phyloP scores from a whole-genome alignment of 2,113 vertebrate genomes.

The Chaetura pelagica region DNA sequence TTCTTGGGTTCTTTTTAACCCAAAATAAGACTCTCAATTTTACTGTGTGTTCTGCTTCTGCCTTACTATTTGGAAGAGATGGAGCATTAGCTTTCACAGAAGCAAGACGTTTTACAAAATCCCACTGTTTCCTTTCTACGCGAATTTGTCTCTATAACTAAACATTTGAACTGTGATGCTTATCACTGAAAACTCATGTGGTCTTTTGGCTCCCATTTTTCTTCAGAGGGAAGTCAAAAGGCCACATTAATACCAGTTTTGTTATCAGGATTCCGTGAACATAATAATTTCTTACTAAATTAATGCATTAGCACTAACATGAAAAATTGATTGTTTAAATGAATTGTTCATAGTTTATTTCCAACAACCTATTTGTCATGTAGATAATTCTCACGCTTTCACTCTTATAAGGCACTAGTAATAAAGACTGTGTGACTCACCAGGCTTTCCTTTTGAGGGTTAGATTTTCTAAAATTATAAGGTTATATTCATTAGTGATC shows the following conservation, averaged over 20 bases:
- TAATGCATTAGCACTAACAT: neutral
- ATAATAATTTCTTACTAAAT: neutral
- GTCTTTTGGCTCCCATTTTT: neutral
- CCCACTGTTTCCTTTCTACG: neutral
- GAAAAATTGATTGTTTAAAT: neutral
- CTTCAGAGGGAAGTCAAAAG: neutral
- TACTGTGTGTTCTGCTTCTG: neutral
- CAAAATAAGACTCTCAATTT: neutral
- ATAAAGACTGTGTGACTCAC: neutral
- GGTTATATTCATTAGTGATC: neutral
- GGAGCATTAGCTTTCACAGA: neutral
- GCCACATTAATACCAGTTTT: neutral
- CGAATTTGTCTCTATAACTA: neutral
- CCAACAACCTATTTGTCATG: neutral
- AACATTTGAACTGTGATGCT: neutral
- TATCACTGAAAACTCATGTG: neutral
- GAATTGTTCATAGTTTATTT: neutral
- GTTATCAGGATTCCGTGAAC: neutral
- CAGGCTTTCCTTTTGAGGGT: neutral
- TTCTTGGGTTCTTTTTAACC: neutral
- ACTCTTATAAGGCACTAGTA: neutral
- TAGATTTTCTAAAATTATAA: neutral
- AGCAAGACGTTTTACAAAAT: neutral
- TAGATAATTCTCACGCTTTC: neutral
- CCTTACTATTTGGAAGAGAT: neutral